Base-by-base conservation (phyloP, 1,140 invertebrate genomes). In the Thrips palmi region DNA sequence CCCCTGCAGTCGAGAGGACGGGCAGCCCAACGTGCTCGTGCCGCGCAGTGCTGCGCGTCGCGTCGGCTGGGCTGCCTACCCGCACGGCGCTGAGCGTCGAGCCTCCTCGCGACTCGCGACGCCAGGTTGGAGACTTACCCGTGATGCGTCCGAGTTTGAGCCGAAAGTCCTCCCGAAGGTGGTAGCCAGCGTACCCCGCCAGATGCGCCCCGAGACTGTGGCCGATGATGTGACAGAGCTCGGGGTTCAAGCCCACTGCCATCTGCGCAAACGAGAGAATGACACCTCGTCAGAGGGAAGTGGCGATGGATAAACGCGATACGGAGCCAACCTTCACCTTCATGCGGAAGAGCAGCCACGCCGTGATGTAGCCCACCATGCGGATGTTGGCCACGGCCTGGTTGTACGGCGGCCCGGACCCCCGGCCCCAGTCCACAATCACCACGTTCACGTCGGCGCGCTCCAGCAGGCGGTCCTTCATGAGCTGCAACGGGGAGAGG, bases 381-480 rank as follows among this genome's bases (percentile, higher is more conserved):
- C 85, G 64, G n/a, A 84, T 85, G 51, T 92, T 91, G 1, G 83
- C 84, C 1, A 85, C 83, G 0, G 85, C 85, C 55, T 91, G 85
- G 0, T 79, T 76, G 50, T 92, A 92, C 0, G 85, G 85, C 1
- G 85, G 85, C 36, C 71, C 71, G 0, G 84, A 80, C 0, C 83
- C 87, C 23, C 64, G 67, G 24, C 76, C 68, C 87, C 87, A 92
- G 49, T 89, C 85, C 1, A 91, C 70, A 0, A 78, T 59, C 8
- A 86, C 64, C 0, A 88, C 78, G 27, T 81, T 82, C 30, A 68
- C 68, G 30, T 74, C 68, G 35, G 72, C 69, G 30, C 71, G 64
- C 0, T 61, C 56, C 41, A 87, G 57, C 14, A 84, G 48, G 45
- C 76, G 71, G 3, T 70, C 53, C 39, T 72, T 63, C 18, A 71